A percentile compares a stretch with the other conserved stretches of the same genome.
These are phyloP conservation scores for Craterocephalus amniculus DNA, from an alignment of 2,797 vertebrate species.

Conservation along the genomic window DNA sequence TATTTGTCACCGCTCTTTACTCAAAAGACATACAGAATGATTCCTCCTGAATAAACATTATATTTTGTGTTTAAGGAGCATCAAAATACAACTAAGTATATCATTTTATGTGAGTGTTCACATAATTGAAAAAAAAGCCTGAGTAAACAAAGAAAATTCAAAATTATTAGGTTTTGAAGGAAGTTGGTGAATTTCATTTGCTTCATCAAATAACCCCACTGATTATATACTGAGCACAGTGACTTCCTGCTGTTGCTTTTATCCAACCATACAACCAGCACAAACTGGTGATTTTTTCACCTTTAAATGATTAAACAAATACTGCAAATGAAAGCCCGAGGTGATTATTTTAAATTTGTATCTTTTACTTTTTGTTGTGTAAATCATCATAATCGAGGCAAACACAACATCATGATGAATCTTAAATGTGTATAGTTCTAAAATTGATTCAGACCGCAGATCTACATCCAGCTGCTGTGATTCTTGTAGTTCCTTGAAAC, in stretches of 20 bases:
- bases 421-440: conserved; percentile 1
- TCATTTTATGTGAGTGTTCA: too few species aligned
- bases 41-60: too few species aligned
- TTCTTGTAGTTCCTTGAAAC: conserved; percentile 60
- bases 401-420: neutral
- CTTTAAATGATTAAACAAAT: neutral
- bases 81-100: too few species aligned
- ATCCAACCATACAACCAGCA: neutral
- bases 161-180: neutral
- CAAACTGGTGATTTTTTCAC: neutral
- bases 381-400: conserved; percentile 8
- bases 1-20: too few species aligned
- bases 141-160: neutral
- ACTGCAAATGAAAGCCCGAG: neutral
- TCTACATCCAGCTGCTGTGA: conserved; percentile 47
- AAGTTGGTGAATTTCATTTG: neutral
- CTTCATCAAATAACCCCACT: neutral
- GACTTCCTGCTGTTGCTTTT: neutral
- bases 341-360: neutral
- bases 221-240: neutral
- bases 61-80: too few species aligned
- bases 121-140: too few species aligned
- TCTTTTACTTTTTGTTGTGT: neutral
- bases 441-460: conserved; percentile 42
- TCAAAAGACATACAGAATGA: too few species aligned